Percentiles rank a stretch among this genome's conserved stretches.
Evolutionary conservation across 2,888 invertebrate species (phyloP).

Genomic region (Oligia latruncula): DNA sequence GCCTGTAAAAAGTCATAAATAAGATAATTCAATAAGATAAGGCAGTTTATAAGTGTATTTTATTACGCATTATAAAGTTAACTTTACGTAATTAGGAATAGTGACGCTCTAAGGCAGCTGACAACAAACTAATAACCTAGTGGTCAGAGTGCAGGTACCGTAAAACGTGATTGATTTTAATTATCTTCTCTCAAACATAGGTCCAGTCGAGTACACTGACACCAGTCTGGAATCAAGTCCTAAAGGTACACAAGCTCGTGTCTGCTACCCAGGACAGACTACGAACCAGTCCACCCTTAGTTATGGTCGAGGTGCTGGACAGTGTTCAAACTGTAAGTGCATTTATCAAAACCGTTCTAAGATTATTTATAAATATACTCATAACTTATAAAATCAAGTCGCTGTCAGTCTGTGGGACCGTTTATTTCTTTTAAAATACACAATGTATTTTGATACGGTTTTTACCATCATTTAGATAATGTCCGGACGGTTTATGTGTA

Average conservation of each 20-base stretch:
- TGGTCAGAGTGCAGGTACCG: no score
- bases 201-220: constrained; percentile 65
- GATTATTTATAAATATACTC: not conserved
- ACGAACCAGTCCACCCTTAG: constrained; percentile 77
- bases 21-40: no score
- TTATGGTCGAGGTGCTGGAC: constrained; percentile 85
- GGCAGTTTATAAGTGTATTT: no score
- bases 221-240: constrained; percentile 81
- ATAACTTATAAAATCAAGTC: not conserved
- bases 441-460: not conserved
- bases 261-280: constrained; percentile 74
- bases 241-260: constrained; percentile 74
- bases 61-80: no score
- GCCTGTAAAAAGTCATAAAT: no score
- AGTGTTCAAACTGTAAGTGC: constrained; percentile 74
- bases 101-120: no score
- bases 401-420: not conserved
- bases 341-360: not conserved
- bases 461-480: not conserved
- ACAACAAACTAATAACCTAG: no score
- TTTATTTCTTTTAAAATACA: not conserved
- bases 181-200: constrained; percentile 63
- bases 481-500: not conserved
- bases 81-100: no score
- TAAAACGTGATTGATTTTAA: not conserved